phyloP scores from a whole-genome alignment of 2,888 invertebrate genomes.

The Melieria crassipennis region DNA sequence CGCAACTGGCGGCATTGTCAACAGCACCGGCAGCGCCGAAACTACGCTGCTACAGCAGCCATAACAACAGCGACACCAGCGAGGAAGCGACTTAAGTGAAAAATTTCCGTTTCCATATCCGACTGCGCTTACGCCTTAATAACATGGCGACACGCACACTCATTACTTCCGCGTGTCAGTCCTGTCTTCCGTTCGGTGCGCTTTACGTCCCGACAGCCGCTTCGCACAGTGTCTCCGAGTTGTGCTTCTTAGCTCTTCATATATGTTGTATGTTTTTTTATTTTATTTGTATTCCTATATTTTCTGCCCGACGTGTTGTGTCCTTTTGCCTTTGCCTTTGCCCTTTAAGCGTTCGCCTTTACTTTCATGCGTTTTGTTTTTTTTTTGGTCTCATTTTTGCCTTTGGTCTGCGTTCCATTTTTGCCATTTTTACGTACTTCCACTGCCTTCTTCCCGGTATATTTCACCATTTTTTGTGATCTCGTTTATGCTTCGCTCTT shows the following conservation, averaged over 20 bases:
- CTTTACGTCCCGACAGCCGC: no score
- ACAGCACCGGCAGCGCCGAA: no score
- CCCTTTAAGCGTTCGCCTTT: constrained; percentile 7
- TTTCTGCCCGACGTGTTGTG: background rate
- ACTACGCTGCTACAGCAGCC: no score
- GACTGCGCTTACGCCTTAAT: constrained; percentile 29
- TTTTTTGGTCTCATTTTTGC: background rate
- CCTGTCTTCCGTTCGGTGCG: constrained; percentile 4
- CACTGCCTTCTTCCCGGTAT: constrained; percentile 13
- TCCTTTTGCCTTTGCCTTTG: constrained; percentile 1
- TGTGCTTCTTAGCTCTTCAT: no score
- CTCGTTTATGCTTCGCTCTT: background rate
- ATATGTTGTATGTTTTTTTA: no score
- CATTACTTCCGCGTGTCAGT: constrained; percentile 1
- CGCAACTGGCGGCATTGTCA: no score
- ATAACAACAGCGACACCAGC: constrained; percentile 46
- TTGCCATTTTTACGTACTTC: constrained; percentile 20
- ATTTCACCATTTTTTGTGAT: constrained; percentile 1
- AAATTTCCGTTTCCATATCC: constrained; percentile 58
- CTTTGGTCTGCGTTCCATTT: background rate
- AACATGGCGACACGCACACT: constrained; percentile 18
- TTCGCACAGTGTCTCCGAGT: no score
- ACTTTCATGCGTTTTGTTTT: background rate
- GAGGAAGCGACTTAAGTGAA: constrained; percentile 59
- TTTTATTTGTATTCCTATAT: no score